Conservation (phyloP, 1,140 invertebrate genomes). For the Cydia splendana region DNA sequence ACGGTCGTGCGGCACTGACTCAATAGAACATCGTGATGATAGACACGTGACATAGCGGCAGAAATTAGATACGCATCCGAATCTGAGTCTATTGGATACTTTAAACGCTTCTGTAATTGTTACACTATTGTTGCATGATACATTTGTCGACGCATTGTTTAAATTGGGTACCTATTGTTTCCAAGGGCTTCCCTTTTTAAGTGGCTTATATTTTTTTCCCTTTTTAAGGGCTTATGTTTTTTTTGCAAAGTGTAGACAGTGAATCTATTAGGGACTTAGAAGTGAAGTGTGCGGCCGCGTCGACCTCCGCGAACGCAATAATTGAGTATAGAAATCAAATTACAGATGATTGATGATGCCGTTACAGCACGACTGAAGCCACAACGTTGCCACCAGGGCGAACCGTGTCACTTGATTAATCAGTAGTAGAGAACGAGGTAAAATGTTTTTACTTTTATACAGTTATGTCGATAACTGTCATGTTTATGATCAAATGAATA, state of each 20-base stretch:
- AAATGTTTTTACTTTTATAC: too few species aligned
- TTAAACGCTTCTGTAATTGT: slow-evolving; percentile 9
- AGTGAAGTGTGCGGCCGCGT: slow-evolving; percentile 53
- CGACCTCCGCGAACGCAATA: slow-evolving; percentile 77
- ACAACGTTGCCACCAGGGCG: slow-evolving; percentile 68
- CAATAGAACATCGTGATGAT: slow-evolving; percentile 45
- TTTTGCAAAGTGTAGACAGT: slow-evolving; percentile 44
- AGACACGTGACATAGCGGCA: slow-evolving; percentile 38
- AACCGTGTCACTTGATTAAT: slow-evolving; percentile 64
- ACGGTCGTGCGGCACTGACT: slow-evolving; percentile 41
- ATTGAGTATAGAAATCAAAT: slow-evolving; percentile 80
- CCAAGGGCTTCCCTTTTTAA: not conserved
- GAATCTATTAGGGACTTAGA: slow-evolving; percentile 50
- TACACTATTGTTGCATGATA: not conserved
- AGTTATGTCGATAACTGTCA: too few species aligned
- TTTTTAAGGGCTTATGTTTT: not conserved
- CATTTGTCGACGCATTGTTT: not conserved
- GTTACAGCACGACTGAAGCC: slow-evolving; percentile 73
- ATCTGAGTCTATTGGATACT: slow-evolving; percentile 18
- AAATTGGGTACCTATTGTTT: not conserved
- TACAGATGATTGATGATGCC: slow-evolving; percentile 79
- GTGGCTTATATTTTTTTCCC: not conserved
- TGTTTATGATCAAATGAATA: too few species aligned
- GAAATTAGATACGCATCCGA: slow-evolving; percentile 36
- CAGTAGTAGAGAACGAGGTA: too few species aligned